Percentiles rank a stretch among this genome's conserved stretches.
These are phyloP conservation scores for Stigmatopora nigra DNA, from an alignment of 2,113 vertebrate species.

Conservation along the genomic window DNA sequence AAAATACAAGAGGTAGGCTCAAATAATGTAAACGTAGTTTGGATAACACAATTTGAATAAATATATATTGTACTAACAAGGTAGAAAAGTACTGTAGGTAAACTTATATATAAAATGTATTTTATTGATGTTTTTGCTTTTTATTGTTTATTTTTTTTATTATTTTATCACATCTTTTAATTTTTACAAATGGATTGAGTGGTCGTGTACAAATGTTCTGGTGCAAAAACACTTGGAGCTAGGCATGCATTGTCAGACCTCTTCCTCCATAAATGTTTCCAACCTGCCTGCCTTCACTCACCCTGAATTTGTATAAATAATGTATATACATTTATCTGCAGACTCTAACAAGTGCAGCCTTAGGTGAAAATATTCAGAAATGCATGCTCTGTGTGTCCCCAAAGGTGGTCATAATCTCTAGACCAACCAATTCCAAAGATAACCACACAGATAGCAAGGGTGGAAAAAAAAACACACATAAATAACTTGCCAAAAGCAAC, in stretches of 20 bases:
- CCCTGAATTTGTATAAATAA: slow-evolving; percentile 71
- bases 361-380: slow-evolving; percentile 69
- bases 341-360: slow-evolving; percentile 70
- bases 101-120: too few relatives aligned
- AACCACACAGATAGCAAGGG: slow-evolving; percentile 44
- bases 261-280: slow-evolving; percentile 63
- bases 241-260: slow-evolving; percentile 59
- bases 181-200: neutral
- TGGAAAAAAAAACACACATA: slow-evolving; percentile 38
- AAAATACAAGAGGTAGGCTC: neutral
- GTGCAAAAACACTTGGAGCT: slow-evolving; percentile 49
- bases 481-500: slow-evolving; percentile 67
- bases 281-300: slow-evolving; percentile 64
- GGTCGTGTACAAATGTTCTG: slow-evolving; percentile 15
- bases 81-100: too few relatives aligned
- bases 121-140: neutral
- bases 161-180: neutral
- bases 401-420: slow-evolving; percentile 64
- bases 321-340: slow-evolving; percentile 70
- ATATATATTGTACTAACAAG: too few relatives aligned
- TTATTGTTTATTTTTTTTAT: neutral
- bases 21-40: neutral
- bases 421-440: slow-evolving; percentile 55
- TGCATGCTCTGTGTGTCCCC: slow-evolving; percentile 63
- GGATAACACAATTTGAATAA: neutral